A percentile compares a stretch with the other conserved stretches of the same genome.
phyloP scores from a whole-genome alignment of 1,140 invertebrate species.

The Aleiodes sp. region DNA sequence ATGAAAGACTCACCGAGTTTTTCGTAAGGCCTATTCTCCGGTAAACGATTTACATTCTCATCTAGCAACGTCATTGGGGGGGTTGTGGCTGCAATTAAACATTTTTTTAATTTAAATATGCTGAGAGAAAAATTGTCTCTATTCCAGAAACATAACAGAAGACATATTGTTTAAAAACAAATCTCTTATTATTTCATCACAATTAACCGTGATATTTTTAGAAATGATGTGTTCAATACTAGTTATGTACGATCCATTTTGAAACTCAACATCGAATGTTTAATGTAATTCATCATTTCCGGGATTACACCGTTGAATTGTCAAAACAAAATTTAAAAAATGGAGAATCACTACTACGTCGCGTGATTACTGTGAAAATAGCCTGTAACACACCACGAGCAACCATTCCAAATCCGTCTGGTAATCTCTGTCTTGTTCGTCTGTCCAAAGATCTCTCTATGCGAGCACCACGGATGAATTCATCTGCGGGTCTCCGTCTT shows the following conservation, averaged over 20 bases:
- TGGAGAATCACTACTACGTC: not conserved
- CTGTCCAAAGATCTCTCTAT: not conserved
- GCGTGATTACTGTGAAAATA: slow-evolving; percentile 9
- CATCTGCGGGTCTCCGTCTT: slow-evolving; percentile 28
- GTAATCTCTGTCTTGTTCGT: slow-evolving; percentile 26
- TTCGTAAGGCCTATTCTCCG: slow-evolving; percentile 39
- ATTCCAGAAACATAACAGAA: not conserved
- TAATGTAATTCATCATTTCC: no score
- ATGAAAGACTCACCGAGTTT: slow-evolving; percentile 53
- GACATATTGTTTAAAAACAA: no score
- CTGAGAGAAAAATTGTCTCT: not conserved
- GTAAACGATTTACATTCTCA: slow-evolving; percentile 60
- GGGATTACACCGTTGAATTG: not conserved
- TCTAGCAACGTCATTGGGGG: slow-evolving; percentile 60
- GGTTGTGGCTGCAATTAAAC: slow-evolving; percentile 54
- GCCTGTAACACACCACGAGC: slow-evolving; percentile 32
- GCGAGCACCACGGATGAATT: slow-evolving; percentile 37
- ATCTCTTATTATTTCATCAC: not conserved
- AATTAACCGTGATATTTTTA: slow-evolving; percentile 15
- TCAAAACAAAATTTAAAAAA: not conserved
- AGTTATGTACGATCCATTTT: not conserved
- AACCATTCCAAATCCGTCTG: slow-evolving; percentile 40
- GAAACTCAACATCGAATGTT: no score
- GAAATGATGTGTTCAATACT: not conserved
- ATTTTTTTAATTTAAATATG: not conserved